phyloP scores from a whole-genome alignment of 2,888 invertebrate genomes.

The Agrilus cyanescens region DNA sequence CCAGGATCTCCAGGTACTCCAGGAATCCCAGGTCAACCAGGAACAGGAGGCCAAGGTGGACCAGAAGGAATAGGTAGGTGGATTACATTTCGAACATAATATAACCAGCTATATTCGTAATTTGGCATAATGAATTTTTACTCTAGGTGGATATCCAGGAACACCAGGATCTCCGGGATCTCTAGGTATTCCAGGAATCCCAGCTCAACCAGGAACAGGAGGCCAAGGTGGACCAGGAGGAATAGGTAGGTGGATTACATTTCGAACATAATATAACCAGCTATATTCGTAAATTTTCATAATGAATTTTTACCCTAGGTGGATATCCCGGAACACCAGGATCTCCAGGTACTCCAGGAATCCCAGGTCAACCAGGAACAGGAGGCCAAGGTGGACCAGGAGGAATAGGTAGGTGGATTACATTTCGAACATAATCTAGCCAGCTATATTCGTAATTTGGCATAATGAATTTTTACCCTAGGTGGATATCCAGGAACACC shows the following conservation, averaged over 20 bases:
- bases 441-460: too few species aligned
- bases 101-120: too few species aligned
- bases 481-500: too few species aligned
- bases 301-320: too few species aligned
- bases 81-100: too few species aligned
- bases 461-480: too few species aligned
- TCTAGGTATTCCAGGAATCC: slow-evolving; percentile 4
- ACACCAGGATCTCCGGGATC: slow-evolving; percentile 45
- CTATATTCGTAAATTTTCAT: too few species aligned
- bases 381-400: slow-evolving; percentile 55
- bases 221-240: too few species aligned
- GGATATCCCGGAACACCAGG: slow-evolving; percentile 31
- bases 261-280: too few species aligned
- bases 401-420: slow-evolving; percentile 38
- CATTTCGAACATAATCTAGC: too few species aligned
- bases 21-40: slow-evolving; percentile 57
- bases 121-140: too few species aligned
- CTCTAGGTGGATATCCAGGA: slow-evolving; percentile 35
- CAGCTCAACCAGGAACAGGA: slow-evolving; percentile 2
- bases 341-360: slow-evolving; percentile 61
- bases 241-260: too few species aligned
- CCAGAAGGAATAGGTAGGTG: slow-evolving; percentile 4
- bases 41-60: background rate
- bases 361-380: slow-evolving; percentile 57
- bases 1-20: slow-evolving; percentile 62